Evolutionary conservation across 2,888 invertebrate species (phyloP), one percentile per base, ranked within the genome.

Genomic region (Labia minor): DNA sequence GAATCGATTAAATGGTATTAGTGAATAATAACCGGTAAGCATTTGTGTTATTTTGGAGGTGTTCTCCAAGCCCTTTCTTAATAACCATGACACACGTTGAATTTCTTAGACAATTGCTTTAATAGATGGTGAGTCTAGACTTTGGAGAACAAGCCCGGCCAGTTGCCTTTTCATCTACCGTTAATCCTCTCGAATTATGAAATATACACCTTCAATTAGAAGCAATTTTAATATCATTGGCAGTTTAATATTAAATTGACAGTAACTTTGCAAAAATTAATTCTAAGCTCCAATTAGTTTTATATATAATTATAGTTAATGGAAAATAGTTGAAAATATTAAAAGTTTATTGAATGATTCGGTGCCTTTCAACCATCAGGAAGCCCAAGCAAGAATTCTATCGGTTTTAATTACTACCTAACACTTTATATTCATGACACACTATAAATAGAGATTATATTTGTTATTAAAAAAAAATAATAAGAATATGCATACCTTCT

Each of bases 181-280:
- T 37, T 65, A 64, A 64, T 64, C 64, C 26, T 64, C 21, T 61
- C 19, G 65, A 63, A 26, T 19, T 63, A 66, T 66, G 63, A 20
- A 66, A 66, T 62, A 20, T 66, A 19, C 37, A 6, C 49, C 49
- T 4, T 49, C 49, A 49, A 49, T 49, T 49, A 49, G 14, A 10
- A 49, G 49, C 49, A 49, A 49, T 49, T 49, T 49, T 14, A 14
- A 49, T 49, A 49, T 49, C 49, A 49, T 10, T 49, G 49, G 49
- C 16, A 49, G 8, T 8, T 26, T 26, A 26, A 26, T 26, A 26
- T 26, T 26, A 26, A 26, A 26, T 26, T 26, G 26, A 26, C 26
- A 26, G 26, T 26, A 26, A 26, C 8, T 26, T 26, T 26, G 26
- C 26, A 8, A 26, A 26, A 26, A 26, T 26, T 26, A 26, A 26